phyloP scores from a whole-genome alignment of 2,888 invertebrate species.

The Lycophotia porphyrea region DNA sequence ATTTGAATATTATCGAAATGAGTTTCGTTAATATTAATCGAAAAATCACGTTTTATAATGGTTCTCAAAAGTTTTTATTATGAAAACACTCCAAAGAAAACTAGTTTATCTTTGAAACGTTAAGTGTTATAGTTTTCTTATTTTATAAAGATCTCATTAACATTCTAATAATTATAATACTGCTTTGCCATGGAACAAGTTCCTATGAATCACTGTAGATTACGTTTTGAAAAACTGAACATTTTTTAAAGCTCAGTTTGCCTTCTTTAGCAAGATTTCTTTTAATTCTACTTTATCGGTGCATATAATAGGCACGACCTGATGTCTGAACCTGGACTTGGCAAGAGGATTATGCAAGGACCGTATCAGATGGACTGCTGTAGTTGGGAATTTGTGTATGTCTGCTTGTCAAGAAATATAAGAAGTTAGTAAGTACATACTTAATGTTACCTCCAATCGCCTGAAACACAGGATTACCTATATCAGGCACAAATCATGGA shows the following conservation, averaged over 20 bases:
- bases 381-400: not conserved
- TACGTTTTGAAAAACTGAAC: not conserved
- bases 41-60: not conserved
- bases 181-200: not conserved
- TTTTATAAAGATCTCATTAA: not conserved
- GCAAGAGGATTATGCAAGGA: not conserved
- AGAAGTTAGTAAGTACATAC: too few relatives aligned
- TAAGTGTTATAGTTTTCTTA: not conserved
- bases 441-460: too few relatives aligned
- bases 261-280: not conserved
- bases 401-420: not conserved
- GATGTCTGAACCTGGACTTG: not conserved
- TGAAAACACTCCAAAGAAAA: not conserved
- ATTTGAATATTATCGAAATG: constrained; percentile 14
- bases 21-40: not conserved
- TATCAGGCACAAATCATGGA: too few relatives aligned
- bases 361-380: not conserved
- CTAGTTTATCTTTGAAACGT: not conserved
- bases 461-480: too few relatives aligned
- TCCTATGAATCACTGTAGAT: not conserved
- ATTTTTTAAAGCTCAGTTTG: not conserved
- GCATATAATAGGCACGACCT: not conserved
- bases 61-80: not conserved
- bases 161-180: not conserved
- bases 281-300: not conserved